Conservation (phyloP, 2,797 vertebrate genomes). For the Semaprochilodus insignis region DNA sequence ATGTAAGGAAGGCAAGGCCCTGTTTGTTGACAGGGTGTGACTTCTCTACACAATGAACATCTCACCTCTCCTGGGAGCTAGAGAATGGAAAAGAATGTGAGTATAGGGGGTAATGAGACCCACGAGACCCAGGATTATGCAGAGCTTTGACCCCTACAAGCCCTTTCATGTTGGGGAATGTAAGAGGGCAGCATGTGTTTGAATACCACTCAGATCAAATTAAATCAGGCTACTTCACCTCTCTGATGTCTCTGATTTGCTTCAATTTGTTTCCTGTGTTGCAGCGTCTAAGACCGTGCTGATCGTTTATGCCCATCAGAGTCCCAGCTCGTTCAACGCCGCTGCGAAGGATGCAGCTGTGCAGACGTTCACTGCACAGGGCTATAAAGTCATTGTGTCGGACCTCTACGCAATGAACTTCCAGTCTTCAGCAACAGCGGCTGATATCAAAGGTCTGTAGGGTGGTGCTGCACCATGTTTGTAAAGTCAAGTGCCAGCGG, state of each 20-base stretch:
- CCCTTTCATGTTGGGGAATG: too few species aligned
- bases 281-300: constrained; percentile 76
- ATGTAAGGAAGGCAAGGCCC: too few species aligned
- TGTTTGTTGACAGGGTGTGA: too few species aligned
- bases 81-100: too few species aligned
- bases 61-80: too few species aligned
- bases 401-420: constrained; percentile 90
- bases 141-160: too few species aligned
- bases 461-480: not conserved
- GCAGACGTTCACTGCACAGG: constrained; percentile 79
- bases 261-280: not conserved
- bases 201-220: too few species aligned
- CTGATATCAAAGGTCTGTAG: constrained; percentile 81
- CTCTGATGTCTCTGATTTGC: not conserved
- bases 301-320: constrained; percentile 91
- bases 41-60: too few species aligned
- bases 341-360: constrained; percentile 75
- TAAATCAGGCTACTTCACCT: too few species aligned
- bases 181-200: too few species aligned
- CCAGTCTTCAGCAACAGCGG: constrained; percentile 79
- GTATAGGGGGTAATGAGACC: too few species aligned
- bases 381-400: constrained; percentile 80
- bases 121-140: too few species aligned
- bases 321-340: constrained; percentile 82
- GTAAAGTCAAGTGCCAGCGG: not conserved